These are phyloP conservation scores for Athalia circularis DNA, from an alignment of 2,888 invertebrate genomes.

Conservation along the genomic window DNA sequence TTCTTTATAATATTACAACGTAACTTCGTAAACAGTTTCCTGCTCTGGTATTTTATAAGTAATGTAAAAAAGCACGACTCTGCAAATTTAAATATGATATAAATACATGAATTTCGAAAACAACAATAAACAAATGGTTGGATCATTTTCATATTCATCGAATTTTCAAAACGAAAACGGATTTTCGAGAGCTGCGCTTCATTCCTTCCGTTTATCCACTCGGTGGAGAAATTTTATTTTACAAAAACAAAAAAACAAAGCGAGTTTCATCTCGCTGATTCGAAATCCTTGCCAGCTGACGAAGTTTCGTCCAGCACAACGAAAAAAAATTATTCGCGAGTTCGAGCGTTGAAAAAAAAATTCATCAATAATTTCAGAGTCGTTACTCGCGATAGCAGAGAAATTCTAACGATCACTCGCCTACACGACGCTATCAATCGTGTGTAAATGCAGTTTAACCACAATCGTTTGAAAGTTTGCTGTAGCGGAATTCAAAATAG, in stretches of 20 bases:
- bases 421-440: not conserved
- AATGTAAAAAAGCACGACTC: not conserved
- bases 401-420: constrained; percentile 23
- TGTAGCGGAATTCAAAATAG: constrained; percentile 3
- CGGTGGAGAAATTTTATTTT: no score
- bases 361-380: no score
- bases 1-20: not conserved
- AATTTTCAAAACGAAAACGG: no score
- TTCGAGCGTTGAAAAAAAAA: no score
- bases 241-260: no score
- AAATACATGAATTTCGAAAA: not conserved
- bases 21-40: not conserved
- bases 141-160: no score
- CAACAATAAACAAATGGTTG: no score
- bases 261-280: no score
- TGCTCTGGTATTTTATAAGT: not conserved
- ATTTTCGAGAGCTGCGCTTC: no score
- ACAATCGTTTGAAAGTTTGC: constrained; percentile 1
- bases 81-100: not conserved
- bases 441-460: not conserved
- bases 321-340: no score
- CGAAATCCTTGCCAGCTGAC: not conserved
- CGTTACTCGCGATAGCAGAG: not conserved
- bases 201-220: no score
- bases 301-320: not conserved